Conservation (phyloP, 2,113 vertebrate species). For the Heterocephalus glaber region DNA sequence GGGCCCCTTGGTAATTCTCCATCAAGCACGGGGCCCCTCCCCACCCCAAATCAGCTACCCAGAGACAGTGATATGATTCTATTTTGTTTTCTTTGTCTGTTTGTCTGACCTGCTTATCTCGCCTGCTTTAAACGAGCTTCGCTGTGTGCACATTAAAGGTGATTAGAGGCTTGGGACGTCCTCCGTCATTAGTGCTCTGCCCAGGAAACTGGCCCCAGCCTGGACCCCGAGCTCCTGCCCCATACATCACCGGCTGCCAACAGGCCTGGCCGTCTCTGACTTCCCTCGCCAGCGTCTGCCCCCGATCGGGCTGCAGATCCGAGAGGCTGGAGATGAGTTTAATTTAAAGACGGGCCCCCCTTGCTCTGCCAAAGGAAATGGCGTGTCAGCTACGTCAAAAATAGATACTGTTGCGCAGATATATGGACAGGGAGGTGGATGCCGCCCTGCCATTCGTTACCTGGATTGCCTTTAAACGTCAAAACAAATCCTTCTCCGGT, state of each 20-base stretch:
- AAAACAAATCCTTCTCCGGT: constrained; percentile 89
- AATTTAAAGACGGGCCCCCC: constrained; percentile 88
- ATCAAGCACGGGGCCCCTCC: accelerated
- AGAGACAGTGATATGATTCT: neutral
- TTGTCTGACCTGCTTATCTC: constrained; percentile 77
- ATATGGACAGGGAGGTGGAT: constrained; percentile 87
- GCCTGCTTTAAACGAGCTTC: constrained; percentile 85
- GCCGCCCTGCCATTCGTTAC: constrained; percentile 87
- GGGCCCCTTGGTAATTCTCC: neutral
- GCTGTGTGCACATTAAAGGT: constrained; percentile 85
- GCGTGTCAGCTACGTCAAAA: constrained; percentile 88
- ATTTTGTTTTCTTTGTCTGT: constrained; percentile 56
- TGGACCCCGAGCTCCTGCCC: constrained; percentile 73
- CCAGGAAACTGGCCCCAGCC: constrained; percentile 80
- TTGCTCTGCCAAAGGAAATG: constrained; percentile 88
- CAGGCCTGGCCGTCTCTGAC: constrained; percentile 75
- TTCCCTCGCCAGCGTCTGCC: constrained; percentile 80
- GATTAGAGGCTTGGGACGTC: constrained; percentile 86
- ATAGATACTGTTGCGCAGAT: constrained; percentile 90
- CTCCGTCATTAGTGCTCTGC: constrained; percentile 85
- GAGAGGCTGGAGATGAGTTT: constrained; percentile 86
- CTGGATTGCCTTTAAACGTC: constrained; percentile 91
- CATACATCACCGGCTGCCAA: constrained; percentile 83
- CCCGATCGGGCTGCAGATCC: constrained; percentile 68
- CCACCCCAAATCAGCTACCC: neutral